Base-by-base conservation (phyloP, 1,140 invertebrate genomes). In the Zophobas morio region DNA sequence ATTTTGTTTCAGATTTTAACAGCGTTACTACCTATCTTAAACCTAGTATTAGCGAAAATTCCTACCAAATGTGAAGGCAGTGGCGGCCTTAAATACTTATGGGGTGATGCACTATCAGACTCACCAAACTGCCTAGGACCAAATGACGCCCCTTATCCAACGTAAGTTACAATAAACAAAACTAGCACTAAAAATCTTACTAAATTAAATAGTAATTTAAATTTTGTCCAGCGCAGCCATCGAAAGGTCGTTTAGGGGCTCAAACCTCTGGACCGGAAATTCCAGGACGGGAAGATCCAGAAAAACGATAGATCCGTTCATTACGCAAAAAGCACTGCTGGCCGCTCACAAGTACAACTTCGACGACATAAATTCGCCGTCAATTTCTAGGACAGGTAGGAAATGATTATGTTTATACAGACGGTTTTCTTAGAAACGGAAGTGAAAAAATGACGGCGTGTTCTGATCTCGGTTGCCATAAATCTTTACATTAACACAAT, bases 21-120 rank as follows among this genome's bases (percentile, higher is more conserved):
- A 47, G 66, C 74, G 47, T 49, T 79, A 60, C 2, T 47, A 47
- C 57, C 20, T 42, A 47, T 46, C 32, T 4, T 73, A n/a, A 66
- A 34, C 49, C 20, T 63, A 39, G 74, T 66, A n/a, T 78, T 82
- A 75, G 49, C 79, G 6, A 82, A 82, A 79, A 60, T 82, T 34
- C 70, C 81, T 39, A 71, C 81, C 76, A 89, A 89, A 85, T 92
- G 91, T 82, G 84, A 88, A 82, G 90, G 89, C 57, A 91, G 91
- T 34, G 81, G 88, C 39, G 88, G 88, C 73, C 86, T 95, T 56
- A 95, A 95, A 86, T 96, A 96, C 84, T 87, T 95, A 3, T 95
- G 94, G 91, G 95, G 95, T 3, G 94, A 96, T 85, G 95, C 95
- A 0, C 87, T 96, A 32, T 90, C 90, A 71, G 94, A 95, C 84